Evolutionary conservation across 2,797 vertebrate genomes (phyloP), one percentile per base, ranked within the genome.

Genomic region (Hypotaenidia philippensis): DNA sequence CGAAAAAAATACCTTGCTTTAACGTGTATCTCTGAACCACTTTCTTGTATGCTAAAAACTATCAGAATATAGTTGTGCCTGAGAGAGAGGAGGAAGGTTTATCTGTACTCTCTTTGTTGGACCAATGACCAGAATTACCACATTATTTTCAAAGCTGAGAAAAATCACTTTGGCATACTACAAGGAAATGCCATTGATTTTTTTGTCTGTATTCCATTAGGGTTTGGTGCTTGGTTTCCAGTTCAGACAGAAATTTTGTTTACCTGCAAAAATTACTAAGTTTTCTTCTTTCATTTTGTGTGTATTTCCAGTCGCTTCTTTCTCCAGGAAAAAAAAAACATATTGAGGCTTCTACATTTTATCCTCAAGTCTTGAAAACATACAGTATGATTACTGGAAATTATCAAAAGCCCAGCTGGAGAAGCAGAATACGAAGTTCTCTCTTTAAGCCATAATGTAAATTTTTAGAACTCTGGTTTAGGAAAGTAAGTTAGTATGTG

Each of bases 161-260:
- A 76, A 77, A 90, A 87, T 63, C 34, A 9, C 32, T 94, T 89
- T 79, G 85, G 59, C 1, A 0, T 93, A 41, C 32, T 69, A 29
- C 1, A 15, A 91, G 70, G 53, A 89, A 92, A 94, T 84, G 29
- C 32, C 56, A 59, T 89, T 74, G 74, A 29, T 93, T 40, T 53
- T 7, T 47, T 47, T 81, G 27, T 60, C 80, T 94, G 32, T 90
- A 45, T 93, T 86, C 25, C 22, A 27, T 86, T 93, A 89, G 19
- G 16, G 13, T 80, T 94, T 94, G 45, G 57, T 83, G 47, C n/a
- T 89, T 77, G 64, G 11, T 84, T 96, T 52, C 53, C 56, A 83
- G 69, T 87, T 91, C 56, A 55, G 71, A 75, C 29, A 84, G 57
- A 84, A 77, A 31, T 72, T 88, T 74, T 82, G 18, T 86, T 96